Conservation (phyloP, 1,140 invertebrate species). For the Zaprionus vittiger region DNA sequence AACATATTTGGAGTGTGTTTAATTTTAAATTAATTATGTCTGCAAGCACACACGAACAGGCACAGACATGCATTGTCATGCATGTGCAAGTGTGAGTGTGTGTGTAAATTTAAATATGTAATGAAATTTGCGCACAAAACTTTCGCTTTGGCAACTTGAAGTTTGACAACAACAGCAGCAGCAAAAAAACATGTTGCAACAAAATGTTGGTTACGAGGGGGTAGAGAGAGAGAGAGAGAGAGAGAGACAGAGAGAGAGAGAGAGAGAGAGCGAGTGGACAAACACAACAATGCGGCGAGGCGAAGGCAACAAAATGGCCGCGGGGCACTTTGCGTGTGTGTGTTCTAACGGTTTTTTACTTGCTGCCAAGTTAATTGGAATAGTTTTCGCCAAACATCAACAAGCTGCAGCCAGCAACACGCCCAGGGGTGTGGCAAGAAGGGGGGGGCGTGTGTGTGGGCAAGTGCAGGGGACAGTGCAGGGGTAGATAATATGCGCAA, state of each 20-base stretch:
- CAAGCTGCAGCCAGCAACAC: constrained; percentile 20
- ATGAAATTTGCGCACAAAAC: constrained; percentile 74
- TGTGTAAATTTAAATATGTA: constrained; percentile 56
- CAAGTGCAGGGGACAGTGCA: background rate
- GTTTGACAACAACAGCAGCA: constrained; percentile 8
- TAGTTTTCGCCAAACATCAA: constrained; percentile 72
- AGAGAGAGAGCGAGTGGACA: background rate
- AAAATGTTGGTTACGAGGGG: constrained; percentile 39
- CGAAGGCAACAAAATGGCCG: constrained; percentile 61
- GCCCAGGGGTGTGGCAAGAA: background rate
- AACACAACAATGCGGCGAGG: constrained; percentile 32
- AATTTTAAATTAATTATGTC: constrained; percentile 68
- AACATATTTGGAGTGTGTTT: constrained; percentile 51
- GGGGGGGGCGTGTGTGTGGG: background rate
- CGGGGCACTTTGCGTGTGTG: constrained; percentile 51
- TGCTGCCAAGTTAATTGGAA: constrained; percentile 70
- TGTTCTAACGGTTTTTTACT: constrained; percentile 41
- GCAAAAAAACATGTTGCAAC: constrained; percentile 1
- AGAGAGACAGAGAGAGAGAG: constrained; percentile 15
- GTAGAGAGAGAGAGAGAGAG: constrained; percentile 9
- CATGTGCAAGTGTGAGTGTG: constrained; percentile 21
- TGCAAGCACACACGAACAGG: constrained; percentile 13
- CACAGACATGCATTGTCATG: background rate
- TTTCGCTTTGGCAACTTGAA: constrained; percentile 59
- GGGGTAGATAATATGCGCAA: constrained; percentile 5